These are phyloP conservation scores for Podilymbus podiceps DNA, from an alignment of 2,113 vertebrate species.

Conservation along the genomic window DNA sequence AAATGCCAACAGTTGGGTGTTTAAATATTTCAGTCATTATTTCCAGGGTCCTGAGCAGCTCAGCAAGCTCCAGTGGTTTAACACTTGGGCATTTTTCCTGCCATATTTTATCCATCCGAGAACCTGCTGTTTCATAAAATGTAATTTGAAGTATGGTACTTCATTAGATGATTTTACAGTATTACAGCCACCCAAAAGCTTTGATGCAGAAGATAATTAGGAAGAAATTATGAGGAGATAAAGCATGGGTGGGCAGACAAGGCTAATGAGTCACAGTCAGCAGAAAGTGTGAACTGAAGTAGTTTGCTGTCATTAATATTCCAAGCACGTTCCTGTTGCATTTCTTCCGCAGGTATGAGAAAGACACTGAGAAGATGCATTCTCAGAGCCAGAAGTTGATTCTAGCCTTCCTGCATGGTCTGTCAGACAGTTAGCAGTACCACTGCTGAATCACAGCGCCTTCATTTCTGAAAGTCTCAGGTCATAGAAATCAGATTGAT, in stretches of 20 bases:
- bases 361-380: neutral
- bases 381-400: neutral
- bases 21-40: neutral
- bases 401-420: neutral
- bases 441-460: neutral
- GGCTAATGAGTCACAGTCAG: conserved; percentile 28
- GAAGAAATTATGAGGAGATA: conserved; percentile 25
- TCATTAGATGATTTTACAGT: conserved; percentile 23
- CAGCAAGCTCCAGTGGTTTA: neutral
- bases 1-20: neutral
- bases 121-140: conserved; percentile 1
- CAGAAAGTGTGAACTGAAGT: neutral
- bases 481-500: neutral
- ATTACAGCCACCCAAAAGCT: conserved; percentile 36
- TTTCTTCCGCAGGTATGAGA: neutral
- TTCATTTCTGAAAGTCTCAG: neutral
- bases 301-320: neutral
- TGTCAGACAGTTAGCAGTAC: neutral
- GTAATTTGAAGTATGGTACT: neutral
- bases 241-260: conserved; percentile 41
- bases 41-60: neutral
- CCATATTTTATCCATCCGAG: neutral
- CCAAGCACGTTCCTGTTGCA: neutral
- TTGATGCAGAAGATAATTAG: conserved; percentile 42
- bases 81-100: neutral